Base-by-base conservation (phyloP, 2,797 vertebrate genomes). In the Buphagus erythrorhynchus region DNA sequence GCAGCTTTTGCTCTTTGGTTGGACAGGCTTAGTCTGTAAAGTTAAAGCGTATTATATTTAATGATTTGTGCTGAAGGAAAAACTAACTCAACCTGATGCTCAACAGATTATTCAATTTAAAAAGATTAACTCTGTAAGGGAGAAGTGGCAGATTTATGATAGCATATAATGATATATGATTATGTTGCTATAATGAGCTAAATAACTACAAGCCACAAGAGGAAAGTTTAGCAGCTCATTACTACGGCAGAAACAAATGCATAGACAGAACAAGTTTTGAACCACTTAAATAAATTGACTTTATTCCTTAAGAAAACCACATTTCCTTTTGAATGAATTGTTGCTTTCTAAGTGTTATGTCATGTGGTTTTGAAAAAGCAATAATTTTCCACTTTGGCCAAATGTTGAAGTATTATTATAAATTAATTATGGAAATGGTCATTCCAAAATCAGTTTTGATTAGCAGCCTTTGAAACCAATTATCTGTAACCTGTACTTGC, bases 301-400 rank as follows among this genome's bases (percentile, higher is more conserved):
- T 97, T 97, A 98, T 98, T 98, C 97, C 98, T 98, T 98, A 97
- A 98, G 97, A 96, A 81, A 97, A 97, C 92, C 92, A 90, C 81
- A 98, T 96, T 97, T 97, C 97, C 98, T 97, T 98, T 98, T 98
- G 97, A 97, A 86, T 98, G 98, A 98, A 98, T 98, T 97, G 97
- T 97, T 98, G 97, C 98, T 98, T 98, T 98, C 97, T 97, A 93
- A 95, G 94, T 93, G 81, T 90, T 95, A 82, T 85, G 91, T 94
- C 58, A 9, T 94, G 93, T 86, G 88, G 90, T 95, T 96, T 96
- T 88, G 86, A 94, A 94, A 94, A 96, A 83, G 91, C 93, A 95
- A 36, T 97, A 81, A 96, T 95, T 97, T 96, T 95, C 94, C 91
- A 95, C 90, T 92, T 95, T 92, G 91, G 75, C 75, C 75, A 79